Base-by-base conservation (phyloP, 2,888 invertebrate genomes). In the Hypselothyrea guttata region DNA sequence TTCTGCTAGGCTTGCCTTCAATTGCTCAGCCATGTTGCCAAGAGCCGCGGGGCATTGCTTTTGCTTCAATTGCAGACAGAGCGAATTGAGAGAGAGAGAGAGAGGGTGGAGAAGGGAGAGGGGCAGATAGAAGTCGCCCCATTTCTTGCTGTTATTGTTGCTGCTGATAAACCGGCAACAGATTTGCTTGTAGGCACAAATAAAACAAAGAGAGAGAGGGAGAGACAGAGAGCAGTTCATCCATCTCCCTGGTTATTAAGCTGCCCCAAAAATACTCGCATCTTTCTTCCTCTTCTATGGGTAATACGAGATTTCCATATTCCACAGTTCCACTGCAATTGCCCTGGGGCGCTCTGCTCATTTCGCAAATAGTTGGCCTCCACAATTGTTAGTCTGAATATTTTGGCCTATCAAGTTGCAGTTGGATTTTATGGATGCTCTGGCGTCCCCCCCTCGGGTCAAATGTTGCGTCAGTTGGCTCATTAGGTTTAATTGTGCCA, bases 161-260 rank as follows among this genome's bases (percentile, higher is more conserved):
- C 5, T 64, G 64, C 27, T 64, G 65, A 59, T 70, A 66, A 70
- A 68, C 70, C 64, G 70, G 70, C 58, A 68, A 70, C 69, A 67
- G 62, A 56, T 57, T 68, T 34, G 11, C 34, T 18, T 41, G n/a
- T n/a, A 11, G 22, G 41, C 34, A 40, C 34, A 28, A 38, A 49
- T 37, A 47, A 31, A 30, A 5, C 28, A 49, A n/a, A n/a, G n/a
- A n/a, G n/a, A n/a, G n/a, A n/a, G n/a, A n/a, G n/a, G 31, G 12
- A 46, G 38, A 35, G 61, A 12, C 7, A n/a, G 7, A 41, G 38
- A 66, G 18, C 7, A n/a, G 7, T 13, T 27, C 40, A 40, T 15
- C 55, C 71, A 67, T 78, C 59, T 75, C 65, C 76, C 61, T 63
- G 70, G 55, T 62, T 72, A 77, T 74, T 75, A 74, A 82, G 71